Evolutionary conservation across 1,140 invertebrate genomes (phyloP).

Genomic region (Doryteuthis pealeii): DNA sequence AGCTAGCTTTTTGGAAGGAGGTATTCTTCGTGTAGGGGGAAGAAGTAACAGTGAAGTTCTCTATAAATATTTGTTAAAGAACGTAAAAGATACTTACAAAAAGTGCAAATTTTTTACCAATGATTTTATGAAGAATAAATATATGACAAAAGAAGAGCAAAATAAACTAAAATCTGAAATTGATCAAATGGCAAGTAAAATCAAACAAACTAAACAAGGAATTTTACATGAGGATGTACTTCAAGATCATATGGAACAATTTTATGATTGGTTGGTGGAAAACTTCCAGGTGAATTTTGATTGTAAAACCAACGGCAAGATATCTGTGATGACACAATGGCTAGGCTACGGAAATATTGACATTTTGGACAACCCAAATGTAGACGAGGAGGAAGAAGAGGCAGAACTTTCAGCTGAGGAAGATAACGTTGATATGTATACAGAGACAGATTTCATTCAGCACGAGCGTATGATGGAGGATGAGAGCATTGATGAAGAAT

Average conservation of each 20-base stretch:
- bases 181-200: constrained; percentile 25
- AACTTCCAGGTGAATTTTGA: constrained; percentile 18
- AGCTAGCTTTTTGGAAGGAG: constrained; percentile 27
- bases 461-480: neutral
- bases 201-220: constrained; percentile 32
- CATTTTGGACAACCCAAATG: constrained; percentile 10
- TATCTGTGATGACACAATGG: constrained; percentile 30
- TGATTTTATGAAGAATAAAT: constrained; percentile 28
- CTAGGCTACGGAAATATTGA: constrained; percentile 23
- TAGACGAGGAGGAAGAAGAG: neutral
- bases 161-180: constrained; percentile 26
- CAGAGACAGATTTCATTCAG: constrained; percentile 13
- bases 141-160: constrained; percentile 25
- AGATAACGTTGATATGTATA: constrained; percentile 13
- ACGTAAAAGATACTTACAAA: constrained; percentile 25
- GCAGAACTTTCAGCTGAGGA: constrained; percentile 8
- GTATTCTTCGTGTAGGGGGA: constrained; percentile 73
- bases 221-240: constrained; percentile 33
- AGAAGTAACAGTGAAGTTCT: constrained; percentile 65
- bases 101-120: constrained; percentile 21
- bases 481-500: neutral
- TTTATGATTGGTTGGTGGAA: constrained; percentile 18
- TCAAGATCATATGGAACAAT: constrained; percentile 30
- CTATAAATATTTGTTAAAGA: constrained; percentile 31
- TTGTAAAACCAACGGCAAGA: constrained; percentile 3